A percentile compares a stretch with the other conserved stretches of the same genome.
Conservation (phyloP, 2,113 vertebrate species). For the Theristicus caerulescens region DNA sequence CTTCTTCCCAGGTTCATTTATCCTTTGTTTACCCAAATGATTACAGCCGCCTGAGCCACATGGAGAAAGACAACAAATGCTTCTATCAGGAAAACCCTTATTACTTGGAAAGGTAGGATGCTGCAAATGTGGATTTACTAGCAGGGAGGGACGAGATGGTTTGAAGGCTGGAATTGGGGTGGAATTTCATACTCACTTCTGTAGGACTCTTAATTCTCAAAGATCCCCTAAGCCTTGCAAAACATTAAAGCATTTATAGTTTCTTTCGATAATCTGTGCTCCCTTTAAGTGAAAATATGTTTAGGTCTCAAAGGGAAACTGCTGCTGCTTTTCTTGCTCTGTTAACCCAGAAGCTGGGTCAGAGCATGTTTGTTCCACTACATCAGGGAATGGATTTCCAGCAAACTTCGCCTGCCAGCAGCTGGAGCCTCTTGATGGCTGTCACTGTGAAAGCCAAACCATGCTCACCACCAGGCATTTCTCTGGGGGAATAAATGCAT, state of each 20-base stretch:
- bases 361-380: neutral
- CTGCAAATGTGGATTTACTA: neutral
- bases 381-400: neutral
- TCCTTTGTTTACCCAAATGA: constrained; percentile 94
- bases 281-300: neutral
- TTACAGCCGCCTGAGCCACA: constrained; percentile 91
- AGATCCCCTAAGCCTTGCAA: neutral
- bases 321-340: neutral
- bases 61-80: constrained; percentile 90
- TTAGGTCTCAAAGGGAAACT: neutral
- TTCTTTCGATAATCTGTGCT: neutral
- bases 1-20: constrained; percentile 81
- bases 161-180: neutral
- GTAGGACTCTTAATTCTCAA: neutral
- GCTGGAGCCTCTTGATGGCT: neutral
- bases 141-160: neutral
- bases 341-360: neutral
- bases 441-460: neutral
- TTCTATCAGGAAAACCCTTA: constrained; percentile 84
- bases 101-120: constrained; percentile 78
- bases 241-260: neutral
- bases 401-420: neutral
- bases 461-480: neutral
- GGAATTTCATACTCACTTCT: neutral
- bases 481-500: neutral